Evolutionary conservation across 2,113 vertebrate species (phyloP), one percentile per base, ranked within the genome.

Genomic region (Lepus americanus): DNA sequence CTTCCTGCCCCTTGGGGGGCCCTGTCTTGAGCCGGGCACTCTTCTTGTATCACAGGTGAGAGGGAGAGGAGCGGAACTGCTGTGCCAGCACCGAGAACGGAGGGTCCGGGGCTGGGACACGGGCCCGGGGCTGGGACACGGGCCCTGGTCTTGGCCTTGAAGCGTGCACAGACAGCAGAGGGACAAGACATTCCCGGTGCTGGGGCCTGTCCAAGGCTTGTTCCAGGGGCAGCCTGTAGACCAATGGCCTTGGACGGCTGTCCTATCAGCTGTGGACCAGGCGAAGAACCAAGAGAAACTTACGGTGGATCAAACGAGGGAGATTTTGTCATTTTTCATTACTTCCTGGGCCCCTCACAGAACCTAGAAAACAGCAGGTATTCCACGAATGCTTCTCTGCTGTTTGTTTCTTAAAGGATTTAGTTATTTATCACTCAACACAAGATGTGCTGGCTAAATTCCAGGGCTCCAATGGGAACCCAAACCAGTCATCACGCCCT

Each of bases 151-250:
- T 20, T 49, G 49, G 76, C 44, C 17, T 44, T 51, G 69, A 73
- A 74, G 44, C 49, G 9, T 67, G 27, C 36, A 51, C 4, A 14
- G 29, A 39, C 13, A 80, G 25, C 3, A 33, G 61, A 0, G 6
- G 39, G 44, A 77, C 6, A n/a, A 25, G 4, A 12, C 0, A 1
- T 25, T 10, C 1, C 6, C 0, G 13, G 19, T 25, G n/a, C 13
- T 63, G 14, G 4, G 55, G 64, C 23, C 27, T n/a, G 14, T 44
- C 31, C 87, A 27, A 70, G 83, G n/a, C 31, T n/a, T 31, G 53
- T 17, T 25, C 16, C 12, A 53, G 3, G 3, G 25, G 14, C 17
- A 12, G 0, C 61, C 27, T 4, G 14, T 1, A 69, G 76, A 49
- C 14, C 29, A 16, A 0, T 0, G n/a, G 33, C 33, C 44, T 36